Evolutionary conservation across 2,888 invertebrate genomes (phyloP).

Genomic region (Mythimna ferrago): DNA sequence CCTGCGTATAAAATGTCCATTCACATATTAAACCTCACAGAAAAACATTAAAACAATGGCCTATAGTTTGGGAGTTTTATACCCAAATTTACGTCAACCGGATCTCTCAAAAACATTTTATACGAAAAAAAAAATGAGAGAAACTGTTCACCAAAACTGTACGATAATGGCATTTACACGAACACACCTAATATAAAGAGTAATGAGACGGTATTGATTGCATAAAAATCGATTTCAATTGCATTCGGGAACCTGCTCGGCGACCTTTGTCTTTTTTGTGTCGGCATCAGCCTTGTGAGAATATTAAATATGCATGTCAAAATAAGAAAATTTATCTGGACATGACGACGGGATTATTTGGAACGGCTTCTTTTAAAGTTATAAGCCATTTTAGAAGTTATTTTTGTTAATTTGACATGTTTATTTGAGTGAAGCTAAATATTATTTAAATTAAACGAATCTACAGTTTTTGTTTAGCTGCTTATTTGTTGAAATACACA

Average conservation of each 20-base stretch:
- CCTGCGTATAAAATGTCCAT: constrained; percentile 17
- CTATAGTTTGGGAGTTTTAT: constrained; percentile 15
- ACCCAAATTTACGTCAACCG: constrained; percentile 24
- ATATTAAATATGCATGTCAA: constrained; percentile 65
- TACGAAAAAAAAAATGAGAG: constrained; percentile 39
- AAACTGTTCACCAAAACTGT: constrained; percentile 49
- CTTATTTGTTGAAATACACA: constrained; percentile 15
- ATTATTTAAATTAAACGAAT: background rate
- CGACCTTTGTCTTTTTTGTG: constrained; percentile 81
- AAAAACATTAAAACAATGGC: constrained; percentile 25
- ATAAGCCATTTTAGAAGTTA: background rate
- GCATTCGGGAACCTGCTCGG: constrained; percentile 76
- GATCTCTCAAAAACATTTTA: constrained; percentile 13
- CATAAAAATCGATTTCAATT: constrained; percentile 81
- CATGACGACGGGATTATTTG: constrained; percentile 45
- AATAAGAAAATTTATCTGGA: constrained; percentile 62
- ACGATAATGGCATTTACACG: constrained; percentile 73
- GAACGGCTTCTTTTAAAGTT: constrained; percentile 19
- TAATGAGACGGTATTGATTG: constrained; percentile 79
- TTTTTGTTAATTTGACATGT: background rate
- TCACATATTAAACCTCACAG: constrained; percentile 8
- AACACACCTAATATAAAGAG: constrained; percentile 73
- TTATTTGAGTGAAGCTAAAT: background rate
- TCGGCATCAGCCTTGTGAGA: constrained; percentile 61
- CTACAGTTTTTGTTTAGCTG: background rate